Evolutionary conservation across 2,797 vertebrate genomes (phyloP), one percentile per base, ranked within the genome.

Genomic region (Schizopygopsis pylzovi): DNA sequence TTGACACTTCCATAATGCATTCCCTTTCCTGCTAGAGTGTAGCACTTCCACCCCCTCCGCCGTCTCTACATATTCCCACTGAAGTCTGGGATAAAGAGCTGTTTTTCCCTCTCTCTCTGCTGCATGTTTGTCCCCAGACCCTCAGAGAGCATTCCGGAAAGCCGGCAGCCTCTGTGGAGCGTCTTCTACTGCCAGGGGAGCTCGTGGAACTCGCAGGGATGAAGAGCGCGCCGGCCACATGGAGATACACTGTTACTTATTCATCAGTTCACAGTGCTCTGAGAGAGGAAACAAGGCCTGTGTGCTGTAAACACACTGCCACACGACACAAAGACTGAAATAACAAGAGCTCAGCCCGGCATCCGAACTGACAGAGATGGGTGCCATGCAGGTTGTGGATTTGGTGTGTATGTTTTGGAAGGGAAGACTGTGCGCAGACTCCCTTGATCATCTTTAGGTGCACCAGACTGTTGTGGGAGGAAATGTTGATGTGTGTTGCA

Each of bases 231-330:
- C 87, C 59, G 87, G 90, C 88, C 90, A 90, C 90, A 89, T 89
- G 88, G 93, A 94, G 93, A 93, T 91, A 92, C 89, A 92, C 92
- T 92, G 95, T 96, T 95, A 95, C 95, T 96, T 95, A 95, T 96
- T 96, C 94, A 96, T 95, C 94, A 95, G 90, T 84, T 89, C 91
- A 92, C 91, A 92, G 93, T 92, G 91, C 94, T 95, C 93, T 92
- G 91, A 88, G 92, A 91, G 94, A 92, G 94, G 94, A 94, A 96
- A 91, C 94, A 95, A 94, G 93, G 92, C 93, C 93, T 91, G 86
- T 89, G 93, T 95, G 95, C 93, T 94, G 95, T 95, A 95, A 95
- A 95, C 95, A 95, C 93, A 93, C 89, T 86, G 85, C 90, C 89
- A 90, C 91, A 93, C 90, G 85, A 92, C 92, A 92, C 90, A 89